Conservation (phyloP, 2,797 vertebrate genomes). For the Buceros bicornis region DNA sequence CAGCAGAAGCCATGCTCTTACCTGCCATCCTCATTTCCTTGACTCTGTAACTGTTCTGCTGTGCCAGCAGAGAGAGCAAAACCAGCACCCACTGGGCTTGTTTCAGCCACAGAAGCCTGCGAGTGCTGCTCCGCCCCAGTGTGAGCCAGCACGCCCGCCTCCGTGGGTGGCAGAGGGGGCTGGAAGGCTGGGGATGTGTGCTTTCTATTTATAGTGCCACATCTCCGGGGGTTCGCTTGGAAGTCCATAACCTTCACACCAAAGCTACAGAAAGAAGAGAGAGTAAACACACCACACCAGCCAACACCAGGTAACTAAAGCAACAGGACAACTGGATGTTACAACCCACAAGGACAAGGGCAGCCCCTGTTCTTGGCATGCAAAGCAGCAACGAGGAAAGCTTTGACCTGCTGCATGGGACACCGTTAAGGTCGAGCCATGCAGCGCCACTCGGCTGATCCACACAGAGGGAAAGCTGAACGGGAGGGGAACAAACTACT, state of each 20-base stretch:
- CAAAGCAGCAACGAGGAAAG: constrained; percentile 50
- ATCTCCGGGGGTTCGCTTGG: constrained; percentile 88
- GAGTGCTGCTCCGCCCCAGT: constrained; percentile 81
- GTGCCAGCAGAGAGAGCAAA: constrained; percentile 79
- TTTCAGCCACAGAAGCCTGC: constrained; percentile 83
- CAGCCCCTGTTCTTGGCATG: constrained; percentile 54
- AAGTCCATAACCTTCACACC: constrained; percentile 96
- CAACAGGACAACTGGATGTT: not conserved
- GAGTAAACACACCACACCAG: constrained; percentile 79
- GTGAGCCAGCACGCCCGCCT: constrained; percentile 83
- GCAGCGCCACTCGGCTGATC: not conserved
- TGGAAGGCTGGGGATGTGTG: constrained; percentile 96
- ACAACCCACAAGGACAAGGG: not conserved
- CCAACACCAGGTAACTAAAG: constrained; percentile 74
- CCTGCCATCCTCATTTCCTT: constrained; percentile 90
- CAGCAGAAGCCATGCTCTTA: constrained; percentile 81
- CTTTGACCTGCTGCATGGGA: not conserved
- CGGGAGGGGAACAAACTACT: not conserved
- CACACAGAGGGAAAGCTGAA: not conserved
- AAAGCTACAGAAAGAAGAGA: constrained; percentile 89
- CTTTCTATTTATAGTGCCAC: constrained; percentile 95
- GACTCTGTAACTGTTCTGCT: constrained; percentile 85
- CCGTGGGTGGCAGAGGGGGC: constrained; percentile 94
- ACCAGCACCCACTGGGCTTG: constrained; percentile 82
- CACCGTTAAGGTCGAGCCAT: constrained; percentile 18